Evolutionary conservation across 2,113 vertebrate species (phyloP).

Genomic region (Muntiacus muntjak): DNA sequence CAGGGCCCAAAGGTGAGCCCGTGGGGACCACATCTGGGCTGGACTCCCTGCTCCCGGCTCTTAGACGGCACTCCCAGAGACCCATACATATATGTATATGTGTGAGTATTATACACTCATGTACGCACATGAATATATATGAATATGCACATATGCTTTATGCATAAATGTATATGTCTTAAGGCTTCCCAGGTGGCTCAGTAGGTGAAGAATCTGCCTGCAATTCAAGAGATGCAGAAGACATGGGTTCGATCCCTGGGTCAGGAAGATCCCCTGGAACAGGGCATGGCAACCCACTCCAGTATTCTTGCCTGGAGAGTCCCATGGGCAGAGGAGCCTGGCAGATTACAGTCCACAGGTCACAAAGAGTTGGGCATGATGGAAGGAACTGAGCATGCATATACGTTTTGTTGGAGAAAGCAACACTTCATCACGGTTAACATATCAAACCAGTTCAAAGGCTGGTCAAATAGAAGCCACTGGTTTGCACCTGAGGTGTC

Average conservation of each 20-base stretch:
- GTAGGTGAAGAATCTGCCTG: not conserved
- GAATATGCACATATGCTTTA: rapidly evolving
- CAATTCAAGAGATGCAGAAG: not conserved
- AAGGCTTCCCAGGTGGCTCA: not conserved
- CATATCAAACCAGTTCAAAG: not conserved
- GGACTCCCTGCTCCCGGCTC: rapidly evolving
- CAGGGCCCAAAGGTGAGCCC: rapidly evolving
- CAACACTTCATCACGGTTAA: not conserved
- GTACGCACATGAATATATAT: rapidly evolving
- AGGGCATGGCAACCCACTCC: not conserved
- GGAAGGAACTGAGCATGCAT: not conserved
- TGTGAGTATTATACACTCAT: rapidly evolving
- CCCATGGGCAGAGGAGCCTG: not conserved
- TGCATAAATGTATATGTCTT: rapidly evolving
- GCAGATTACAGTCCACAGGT: not conserved
- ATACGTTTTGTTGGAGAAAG: not conserved
- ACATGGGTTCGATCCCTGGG: not conserved
- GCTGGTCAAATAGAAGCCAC: rapidly evolving
- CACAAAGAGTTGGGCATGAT: not conserved
- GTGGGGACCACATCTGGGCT: rapidly evolving
- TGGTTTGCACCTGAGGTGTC: rapidly evolving
- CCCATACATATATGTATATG: rapidly evolving
- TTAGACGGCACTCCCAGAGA: rapidly evolving
- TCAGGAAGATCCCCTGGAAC: not conserved
- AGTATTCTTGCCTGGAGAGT: not conserved